Evolutionary conservation across 2,888 invertebrate genomes (phyloP).

Genomic region (Xanthorhoe spadicearia): DNA sequence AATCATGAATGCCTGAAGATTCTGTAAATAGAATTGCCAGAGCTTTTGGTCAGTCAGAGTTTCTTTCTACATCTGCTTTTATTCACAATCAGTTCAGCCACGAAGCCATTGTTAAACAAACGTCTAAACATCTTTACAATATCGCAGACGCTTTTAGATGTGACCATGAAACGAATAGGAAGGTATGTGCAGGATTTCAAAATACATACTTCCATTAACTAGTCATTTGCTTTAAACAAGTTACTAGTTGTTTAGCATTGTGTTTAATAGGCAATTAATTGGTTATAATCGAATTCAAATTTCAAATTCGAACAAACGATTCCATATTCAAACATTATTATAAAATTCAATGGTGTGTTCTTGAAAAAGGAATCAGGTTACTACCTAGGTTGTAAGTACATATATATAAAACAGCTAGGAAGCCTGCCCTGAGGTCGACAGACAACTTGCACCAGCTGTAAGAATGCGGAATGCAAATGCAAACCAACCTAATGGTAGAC

Average conservation of each 20-base stretch:
- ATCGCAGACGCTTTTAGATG: no score
- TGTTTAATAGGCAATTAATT: no score
- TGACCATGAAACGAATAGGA: not conserved
- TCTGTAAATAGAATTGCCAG: no score
- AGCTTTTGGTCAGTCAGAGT: no score
- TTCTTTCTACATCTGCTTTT: no score
- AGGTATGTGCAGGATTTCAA: not conserved
- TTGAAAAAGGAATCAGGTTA: conserved; percentile 12
- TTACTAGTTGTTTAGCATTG: no score
- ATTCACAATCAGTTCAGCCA: no score
- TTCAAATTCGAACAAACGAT: not conserved
- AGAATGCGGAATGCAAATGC: conserved; percentile 61
- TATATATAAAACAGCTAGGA: conserved; percentile 13
- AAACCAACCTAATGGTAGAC: conserved; percentile 19
- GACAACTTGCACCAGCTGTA: conserved; percentile 42
- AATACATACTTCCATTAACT: not conserved
- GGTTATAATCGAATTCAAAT: no score
- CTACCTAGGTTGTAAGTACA: conserved; percentile 12
- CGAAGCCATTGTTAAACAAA: no score
- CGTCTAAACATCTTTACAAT: no score
- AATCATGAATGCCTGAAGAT: no score
- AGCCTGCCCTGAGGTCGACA: conserved; percentile 36
- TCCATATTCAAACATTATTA: not conserved
- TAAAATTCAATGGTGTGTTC: not conserved
- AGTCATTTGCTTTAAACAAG: no score